Evolutionary conservation across 2,797 vertebrate species (phyloP), one percentile per base, ranked within the genome.

Genomic region (Carapus acus): DNA sequence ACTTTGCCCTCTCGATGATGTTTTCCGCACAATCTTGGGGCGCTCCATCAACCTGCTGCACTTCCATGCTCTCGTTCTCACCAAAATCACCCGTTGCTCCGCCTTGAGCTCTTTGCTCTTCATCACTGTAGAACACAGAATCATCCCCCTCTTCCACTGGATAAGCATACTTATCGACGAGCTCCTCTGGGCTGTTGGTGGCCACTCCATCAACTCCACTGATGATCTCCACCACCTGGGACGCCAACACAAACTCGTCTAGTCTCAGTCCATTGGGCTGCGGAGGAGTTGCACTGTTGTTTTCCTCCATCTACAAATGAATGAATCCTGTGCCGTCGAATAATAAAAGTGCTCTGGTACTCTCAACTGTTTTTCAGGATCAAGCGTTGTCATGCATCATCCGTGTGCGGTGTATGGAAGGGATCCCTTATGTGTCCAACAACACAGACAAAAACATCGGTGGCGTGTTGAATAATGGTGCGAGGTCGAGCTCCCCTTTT

Each of bases 71-170:
- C 42, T 31, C 40, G 1, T 18, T 40, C 31, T 43, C 36, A 18
- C 55, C 62, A 13, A 51, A 38, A 37, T 54, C 42, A 2, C 24
- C 0, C 19, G 50, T 34, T 22, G 46, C 38, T 1, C 5, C 20
- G n/a, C 64, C 65, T 65, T 46, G 55, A 2, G 56, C 49, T 44
- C 47, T 24, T 43, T 80, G 78, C 23, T 84, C 84, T 18, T 83
- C 81, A 0, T 84, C 80, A 1, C 83, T 83, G 74, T 85, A 86
- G 63, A 89, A 87, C 22, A 86, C 85, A 0, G 84, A 83, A 71
- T 88, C 83, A 2, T 88, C 83, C 42, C 85, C 85, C 44, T 85
- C 80, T 27, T 83, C 79, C 51, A 65, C 21, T 1, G 50, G 58
- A 67, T 71, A 77, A 8, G 59, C 21, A 0, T 68, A 65, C 36